Conservation (phyloP, 2,113 vertebrate genomes). For the Dromiciops gliroides region DNA sequence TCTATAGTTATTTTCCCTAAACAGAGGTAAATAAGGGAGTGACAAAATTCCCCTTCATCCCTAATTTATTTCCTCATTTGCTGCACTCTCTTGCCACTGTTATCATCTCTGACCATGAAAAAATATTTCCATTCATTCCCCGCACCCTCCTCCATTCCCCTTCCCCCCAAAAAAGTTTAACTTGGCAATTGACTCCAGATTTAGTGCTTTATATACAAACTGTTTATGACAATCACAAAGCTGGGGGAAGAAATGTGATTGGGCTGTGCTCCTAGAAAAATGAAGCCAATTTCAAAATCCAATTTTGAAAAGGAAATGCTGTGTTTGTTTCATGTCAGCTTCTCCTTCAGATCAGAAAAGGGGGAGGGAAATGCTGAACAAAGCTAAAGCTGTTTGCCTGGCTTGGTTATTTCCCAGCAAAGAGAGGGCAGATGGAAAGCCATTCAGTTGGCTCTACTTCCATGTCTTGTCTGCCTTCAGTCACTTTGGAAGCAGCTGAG, state of each 20-base stretch:
- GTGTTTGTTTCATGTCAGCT: slow-evolving; percentile 69
- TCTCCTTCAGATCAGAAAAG: slow-evolving; percentile 52
- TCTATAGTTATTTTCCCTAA: slow-evolving; percentile 16
- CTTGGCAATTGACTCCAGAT: slow-evolving; percentile 40
- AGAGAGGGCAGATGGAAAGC: slow-evolving; percentile 63
- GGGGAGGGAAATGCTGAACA: slow-evolving; percentile 15
- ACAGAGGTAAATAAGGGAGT: slow-evolving; percentile 26
- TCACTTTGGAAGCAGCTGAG: slow-evolving; percentile 49
- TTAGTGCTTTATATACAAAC: slow-evolving; percentile 46
- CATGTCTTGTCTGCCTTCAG: slow-evolving; percentile 16
- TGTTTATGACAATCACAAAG: slow-evolving; percentile 49
- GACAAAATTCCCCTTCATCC: neutral
- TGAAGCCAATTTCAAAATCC: slow-evolving; percentile 63
- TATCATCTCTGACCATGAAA: neutral
- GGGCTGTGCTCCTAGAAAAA: slow-evolving; percentile 45
- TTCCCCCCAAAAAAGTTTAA: neutral
- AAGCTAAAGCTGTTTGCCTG: slow-evolving; percentile 56
- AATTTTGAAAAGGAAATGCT: slow-evolving; percentile 71
- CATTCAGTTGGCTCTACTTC: neutral
- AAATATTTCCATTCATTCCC: neutral
- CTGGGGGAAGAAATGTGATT: slow-evolving; percentile 13
- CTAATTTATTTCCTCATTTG: neutral
- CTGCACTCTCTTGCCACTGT: neutral
- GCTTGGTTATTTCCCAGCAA: slow-evolving; percentile 44
- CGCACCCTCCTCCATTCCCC: neutral